phyloP scores from a whole-genome alignment of 2,797 vertebrate species.

The Cottoperca gobio region DNA sequence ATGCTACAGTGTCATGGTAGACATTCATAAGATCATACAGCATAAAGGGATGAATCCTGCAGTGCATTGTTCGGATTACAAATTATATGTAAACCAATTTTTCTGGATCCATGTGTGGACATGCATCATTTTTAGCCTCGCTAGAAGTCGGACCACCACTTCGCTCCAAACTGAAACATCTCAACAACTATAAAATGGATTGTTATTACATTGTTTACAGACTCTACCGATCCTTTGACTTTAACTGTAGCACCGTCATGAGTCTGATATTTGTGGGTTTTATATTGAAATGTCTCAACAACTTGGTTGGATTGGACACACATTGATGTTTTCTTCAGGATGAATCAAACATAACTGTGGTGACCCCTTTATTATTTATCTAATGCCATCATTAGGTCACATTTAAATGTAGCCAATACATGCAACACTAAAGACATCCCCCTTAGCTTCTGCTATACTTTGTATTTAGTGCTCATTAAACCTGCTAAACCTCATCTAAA shows the following conservation, averaged over 20 bases:
- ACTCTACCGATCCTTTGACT: not conserved
- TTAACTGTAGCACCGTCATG: too few species aligned
- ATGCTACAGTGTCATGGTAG: constrained; percentile 5
- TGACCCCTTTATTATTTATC: not conserved
- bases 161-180: not conserved
- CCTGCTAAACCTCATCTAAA: not conserved
- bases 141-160: not conserved
- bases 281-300: not conserved
- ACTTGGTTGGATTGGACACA: not conserved
- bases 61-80: not conserved
- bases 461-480: not conserved
- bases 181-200: too few species aligned
- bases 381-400: not conserved
- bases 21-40: constrained; percentile 1
- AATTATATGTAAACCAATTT: not conserved
- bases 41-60: not conserved
- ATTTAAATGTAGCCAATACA: not conserved
- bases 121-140: not conserved
- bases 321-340: not conserved
- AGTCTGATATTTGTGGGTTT: not conserved
- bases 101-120: not conserved
- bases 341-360: not conserved
- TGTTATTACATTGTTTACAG: too few species aligned
- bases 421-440: not conserved
- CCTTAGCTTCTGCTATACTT: not conserved